Conservation (phyloP, 2,888 invertebrate species). For the Bedellia somnulentella region DNA sequence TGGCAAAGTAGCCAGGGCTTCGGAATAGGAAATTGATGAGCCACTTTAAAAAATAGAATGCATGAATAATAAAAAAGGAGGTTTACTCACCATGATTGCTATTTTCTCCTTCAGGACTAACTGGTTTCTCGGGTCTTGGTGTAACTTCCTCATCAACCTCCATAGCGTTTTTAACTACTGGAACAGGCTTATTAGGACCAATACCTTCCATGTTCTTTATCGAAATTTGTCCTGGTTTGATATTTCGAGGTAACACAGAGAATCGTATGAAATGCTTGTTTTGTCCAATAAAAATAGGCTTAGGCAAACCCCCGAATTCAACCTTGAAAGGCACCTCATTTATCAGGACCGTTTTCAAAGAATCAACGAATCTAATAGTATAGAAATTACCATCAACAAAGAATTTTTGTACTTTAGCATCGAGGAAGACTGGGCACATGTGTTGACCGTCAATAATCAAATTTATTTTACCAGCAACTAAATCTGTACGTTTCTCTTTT, state of each 20-base stretch:
- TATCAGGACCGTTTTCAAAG: slow-evolving; percentile 73
- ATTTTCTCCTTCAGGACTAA: slow-evolving; percentile 37
- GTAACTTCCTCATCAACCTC: slow-evolving; percentile 20
- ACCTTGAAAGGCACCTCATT: slow-evolving; percentile 78
- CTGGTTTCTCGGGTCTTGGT: slow-evolving; percentile 23
- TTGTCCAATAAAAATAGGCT: slow-evolving; percentile 72
- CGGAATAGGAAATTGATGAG: no score
- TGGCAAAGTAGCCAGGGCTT: no score
- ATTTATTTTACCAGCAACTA: slow-evolving; percentile 83
- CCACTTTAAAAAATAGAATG: no score
- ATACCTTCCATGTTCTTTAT: slow-evolving; percentile 75
- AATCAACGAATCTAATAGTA: slow-evolving; percentile 79
- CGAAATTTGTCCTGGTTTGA: slow-evolving; percentile 69
- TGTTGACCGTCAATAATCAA: slow-evolving; percentile 80
- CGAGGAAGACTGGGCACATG: slow-evolving; percentile 79
- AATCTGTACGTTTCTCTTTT: slow-evolving; percentile 71
- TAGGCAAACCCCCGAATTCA: slow-evolving; percentile 83
- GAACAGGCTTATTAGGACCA: no score
- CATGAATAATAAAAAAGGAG: neutral
- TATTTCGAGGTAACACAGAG: slow-evolving; percentile 73
- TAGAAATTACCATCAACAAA: slow-evolving; percentile 71
- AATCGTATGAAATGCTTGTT: slow-evolving; percentile 81
- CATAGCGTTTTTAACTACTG: slow-evolving; percentile 24
- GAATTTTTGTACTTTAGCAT: slow-evolving; percentile 81
- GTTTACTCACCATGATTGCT: slow-evolving; percentile 24